Conservation (phyloP, 1,140 invertebrate species). For the Neodiprion fabricii region DNA sequence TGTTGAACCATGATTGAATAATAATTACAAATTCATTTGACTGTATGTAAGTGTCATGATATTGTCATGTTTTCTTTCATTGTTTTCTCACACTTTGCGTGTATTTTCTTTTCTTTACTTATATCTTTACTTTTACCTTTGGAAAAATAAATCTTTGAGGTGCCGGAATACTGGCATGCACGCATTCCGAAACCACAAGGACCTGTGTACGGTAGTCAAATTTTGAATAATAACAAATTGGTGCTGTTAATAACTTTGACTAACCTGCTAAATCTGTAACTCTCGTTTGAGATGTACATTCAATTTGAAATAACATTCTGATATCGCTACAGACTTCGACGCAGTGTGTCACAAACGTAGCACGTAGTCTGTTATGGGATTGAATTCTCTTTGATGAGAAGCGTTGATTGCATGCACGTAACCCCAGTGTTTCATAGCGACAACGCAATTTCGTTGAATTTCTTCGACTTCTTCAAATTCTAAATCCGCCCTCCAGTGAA, state of each 20-base stretch:
- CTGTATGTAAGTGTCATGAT: neutral
- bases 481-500: conserved; percentile 82
- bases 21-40: too few species aligned
- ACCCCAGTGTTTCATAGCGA: conserved; percentile 83
- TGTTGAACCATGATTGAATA: conserved; percentile 1
- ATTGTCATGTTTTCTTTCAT: neutral
- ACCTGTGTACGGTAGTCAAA: too few species aligned
- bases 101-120: too few species aligned
- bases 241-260: neutral
- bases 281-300: neutral
- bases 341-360: conserved; percentile 41
- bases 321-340: neutral
- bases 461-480: conserved; percentile 73
- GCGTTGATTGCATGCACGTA: conserved; percentile 67
- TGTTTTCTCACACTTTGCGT: too few species aligned
- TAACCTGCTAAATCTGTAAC: conserved; percentile 2
- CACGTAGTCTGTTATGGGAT: conserved; percentile 60
- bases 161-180: neutral
- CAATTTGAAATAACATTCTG: neutral
- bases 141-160: neutral
- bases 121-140: neutral
- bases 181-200: neutral
- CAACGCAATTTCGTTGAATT: conserved; percentile 69
- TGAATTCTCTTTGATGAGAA: conserved; percentile 64
- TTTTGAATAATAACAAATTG: too few species aligned